phyloP scores from a whole-genome alignment of 2,113 vertebrate species.

The Scytalopus superciliaris region DNA sequence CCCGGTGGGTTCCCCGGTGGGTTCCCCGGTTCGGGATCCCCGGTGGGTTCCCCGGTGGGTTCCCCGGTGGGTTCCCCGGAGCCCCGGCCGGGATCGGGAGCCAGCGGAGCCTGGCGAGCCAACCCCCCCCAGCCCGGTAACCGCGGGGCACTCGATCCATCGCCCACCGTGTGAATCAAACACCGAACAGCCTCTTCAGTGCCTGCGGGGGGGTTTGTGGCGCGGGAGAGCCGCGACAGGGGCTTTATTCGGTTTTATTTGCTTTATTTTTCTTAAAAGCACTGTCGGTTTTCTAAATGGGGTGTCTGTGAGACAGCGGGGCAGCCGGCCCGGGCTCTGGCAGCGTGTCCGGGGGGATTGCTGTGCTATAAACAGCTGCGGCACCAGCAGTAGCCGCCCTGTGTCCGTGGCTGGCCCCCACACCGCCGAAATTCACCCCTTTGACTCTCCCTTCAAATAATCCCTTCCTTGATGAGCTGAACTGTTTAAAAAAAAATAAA shows the following conservation, averaged over 20 bases:
- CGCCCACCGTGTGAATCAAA: not conserved
- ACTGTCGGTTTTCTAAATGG: not conserved
- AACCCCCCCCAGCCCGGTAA: too few species aligned
- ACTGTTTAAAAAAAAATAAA: not conserved
- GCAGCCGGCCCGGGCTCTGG: not conserved
- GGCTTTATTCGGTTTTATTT: not conserved
- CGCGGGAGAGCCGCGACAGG: not conserved
- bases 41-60: too few species aligned
- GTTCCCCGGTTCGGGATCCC: too few species aligned
- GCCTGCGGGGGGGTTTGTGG: not conserved
- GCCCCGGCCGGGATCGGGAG: too few species aligned
- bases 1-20: too few species aligned
- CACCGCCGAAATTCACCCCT: not conserved
- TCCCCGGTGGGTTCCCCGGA: too few species aligned
- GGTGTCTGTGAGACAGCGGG: not conserved
- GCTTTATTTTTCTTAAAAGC: not conserved
- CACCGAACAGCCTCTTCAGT: not conserved
- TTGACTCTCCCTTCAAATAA: not conserved
- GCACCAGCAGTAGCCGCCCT: not conserved
- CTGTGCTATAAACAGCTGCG: constrained; percentile 20
- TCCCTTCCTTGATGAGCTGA: not conserved
- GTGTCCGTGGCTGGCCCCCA: not conserved
- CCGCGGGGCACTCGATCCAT: too few species aligned
- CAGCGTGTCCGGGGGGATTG: not conserved
- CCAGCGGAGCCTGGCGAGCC: too few species aligned